Conservation (phyloP, 2,888 invertebrate species). For the Beris chalybata region DNA sequence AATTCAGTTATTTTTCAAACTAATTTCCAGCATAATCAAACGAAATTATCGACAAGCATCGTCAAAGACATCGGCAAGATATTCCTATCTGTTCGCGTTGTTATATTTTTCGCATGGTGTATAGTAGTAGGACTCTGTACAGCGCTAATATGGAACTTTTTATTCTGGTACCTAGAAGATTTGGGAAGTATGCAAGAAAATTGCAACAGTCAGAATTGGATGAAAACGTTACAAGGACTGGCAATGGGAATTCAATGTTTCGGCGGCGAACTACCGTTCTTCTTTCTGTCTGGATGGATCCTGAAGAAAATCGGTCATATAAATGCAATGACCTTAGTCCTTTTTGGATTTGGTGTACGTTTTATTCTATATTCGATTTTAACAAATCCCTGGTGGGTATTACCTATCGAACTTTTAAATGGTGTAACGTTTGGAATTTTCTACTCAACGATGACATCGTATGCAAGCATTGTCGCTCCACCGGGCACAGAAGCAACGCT, state of each 20-base stretch:
- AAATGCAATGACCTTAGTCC: slow-evolving; percentile 79
- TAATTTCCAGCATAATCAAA: slow-evolving; percentile 63
- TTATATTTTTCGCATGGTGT: slow-evolving; percentile 79
- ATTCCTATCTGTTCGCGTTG: slow-evolving; percentile 66
- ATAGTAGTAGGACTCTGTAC: slow-evolving; percentile 81
- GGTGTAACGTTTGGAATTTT: slow-evolving; percentile 88
- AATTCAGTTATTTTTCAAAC: not conserved
- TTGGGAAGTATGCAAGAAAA: slow-evolving; percentile 57
- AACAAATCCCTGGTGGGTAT: slow-evolving; percentile 77
- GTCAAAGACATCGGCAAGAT: slow-evolving; percentile 69
- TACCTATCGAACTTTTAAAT: slow-evolving; percentile 84
- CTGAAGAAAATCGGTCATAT: slow-evolving; percentile 79
- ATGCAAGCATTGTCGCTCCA: slow-evolving; percentile 81
- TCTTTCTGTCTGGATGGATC: slow-evolving; percentile 78
- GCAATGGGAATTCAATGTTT: slow-evolving; percentile 79
- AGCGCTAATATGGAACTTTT: slow-evolving; percentile 83
- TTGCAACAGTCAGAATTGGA: slow-evolving; percentile 56
- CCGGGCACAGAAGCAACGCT: slow-evolving; percentile 85
- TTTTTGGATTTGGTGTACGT: slow-evolving; percentile 77
- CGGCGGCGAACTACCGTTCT: slow-evolving; percentile 83
- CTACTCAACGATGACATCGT: slow-evolving; percentile 86
- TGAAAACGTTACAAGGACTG: slow-evolving; percentile 75
- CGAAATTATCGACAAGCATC: slow-evolving; percentile 67
- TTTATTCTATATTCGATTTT: slow-evolving; percentile 81
- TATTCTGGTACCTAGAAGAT: slow-evolving; percentile 84